These are phyloP conservation scores for Cylindroiulus punctatus DNA, from an alignment of 2,888 invertebrate species.

Conservation along the genomic window DNA sequence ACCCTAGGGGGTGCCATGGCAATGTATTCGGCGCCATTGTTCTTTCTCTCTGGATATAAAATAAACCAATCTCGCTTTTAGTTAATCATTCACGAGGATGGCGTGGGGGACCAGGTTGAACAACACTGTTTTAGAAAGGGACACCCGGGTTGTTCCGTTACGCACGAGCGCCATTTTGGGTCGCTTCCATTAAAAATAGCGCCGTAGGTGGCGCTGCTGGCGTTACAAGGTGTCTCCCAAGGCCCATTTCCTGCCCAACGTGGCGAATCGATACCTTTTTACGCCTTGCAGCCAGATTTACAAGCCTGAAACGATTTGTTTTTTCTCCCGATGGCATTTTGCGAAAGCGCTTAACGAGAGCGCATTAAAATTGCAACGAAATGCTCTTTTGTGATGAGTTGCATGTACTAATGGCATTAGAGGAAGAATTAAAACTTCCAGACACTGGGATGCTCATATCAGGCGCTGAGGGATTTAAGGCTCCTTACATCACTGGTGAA, in stretches of 20 bases:
- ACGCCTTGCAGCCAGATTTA: neutral
- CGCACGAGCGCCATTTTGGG: neutral
- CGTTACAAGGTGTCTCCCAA: neutral
- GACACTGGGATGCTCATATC: too few relatives aligned
- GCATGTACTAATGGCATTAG: neutral
- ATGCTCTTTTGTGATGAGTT: neutral
- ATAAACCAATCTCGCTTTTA: neutral
- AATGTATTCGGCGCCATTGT: neutral
- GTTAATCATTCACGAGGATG: slow-evolving; percentile 30
- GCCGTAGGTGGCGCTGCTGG: neutral
- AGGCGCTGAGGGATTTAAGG: too few relatives aligned
- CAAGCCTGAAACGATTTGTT: neutral
- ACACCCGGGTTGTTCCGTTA: neutral
- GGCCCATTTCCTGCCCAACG: neutral
- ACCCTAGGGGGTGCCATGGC: neutral
- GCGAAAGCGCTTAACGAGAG: neutral
- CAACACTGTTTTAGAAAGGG: neutral
- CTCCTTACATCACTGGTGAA: too few relatives aligned
- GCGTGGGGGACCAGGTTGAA: neutral
- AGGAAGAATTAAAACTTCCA: neutral
- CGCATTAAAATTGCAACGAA: slow-evolving; percentile 1
- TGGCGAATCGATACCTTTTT: neutral
- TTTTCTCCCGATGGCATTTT: slow-evolving; percentile 24
- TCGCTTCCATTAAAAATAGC: neutral
- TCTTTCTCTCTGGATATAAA: neutral